Evolutionary conservation across 2,888 invertebrate genomes (phyloP).

Genomic region (Agriotes lineatus): DNA sequence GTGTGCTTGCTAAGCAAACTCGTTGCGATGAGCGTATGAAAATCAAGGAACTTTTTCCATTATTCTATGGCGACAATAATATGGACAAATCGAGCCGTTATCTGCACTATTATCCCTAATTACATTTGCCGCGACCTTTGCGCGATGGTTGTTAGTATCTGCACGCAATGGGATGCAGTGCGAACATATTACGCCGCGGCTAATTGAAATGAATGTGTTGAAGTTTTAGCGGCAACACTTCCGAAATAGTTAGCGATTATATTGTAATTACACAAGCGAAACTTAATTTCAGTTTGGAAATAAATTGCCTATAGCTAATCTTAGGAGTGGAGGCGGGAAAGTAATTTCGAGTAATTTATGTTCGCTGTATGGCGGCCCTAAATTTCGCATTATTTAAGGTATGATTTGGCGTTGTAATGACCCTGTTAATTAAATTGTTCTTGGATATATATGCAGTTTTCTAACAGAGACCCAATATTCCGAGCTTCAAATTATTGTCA

Average conservation of each 20-base stretch:
- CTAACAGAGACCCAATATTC: no score
- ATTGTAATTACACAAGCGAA: constrained; percentile 4
- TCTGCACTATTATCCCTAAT: no score
- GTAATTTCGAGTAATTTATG: no score
- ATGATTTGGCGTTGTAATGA: no score
- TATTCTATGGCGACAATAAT: not conserved
- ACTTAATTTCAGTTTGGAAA: not conserved
- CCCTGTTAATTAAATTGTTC: no score
- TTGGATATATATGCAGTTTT: no score
- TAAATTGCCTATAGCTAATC: not conserved
- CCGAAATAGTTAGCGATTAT: not conserved
- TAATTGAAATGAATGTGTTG: constrained; percentile 24
- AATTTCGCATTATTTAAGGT: no score
- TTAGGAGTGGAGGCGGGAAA: no score
- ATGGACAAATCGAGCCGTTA: no score
- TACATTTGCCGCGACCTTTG: constrained; percentile 2
- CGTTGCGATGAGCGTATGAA: not conserved
- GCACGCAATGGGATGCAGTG: constrained; percentile 12
- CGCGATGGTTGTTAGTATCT: no score
- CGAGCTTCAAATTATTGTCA: no score
- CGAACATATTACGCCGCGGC: constrained; percentile 2
- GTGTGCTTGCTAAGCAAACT: constrained; percentile 3
- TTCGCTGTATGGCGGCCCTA: no score
- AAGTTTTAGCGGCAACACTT: constrained; percentile 2
- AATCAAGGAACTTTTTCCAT: constrained; percentile 5